These are phyloP conservation scores for Mythimna ferrago DNA, from an alignment of 2,888 invertebrate genomes.

Conservation along the genomic window DNA sequence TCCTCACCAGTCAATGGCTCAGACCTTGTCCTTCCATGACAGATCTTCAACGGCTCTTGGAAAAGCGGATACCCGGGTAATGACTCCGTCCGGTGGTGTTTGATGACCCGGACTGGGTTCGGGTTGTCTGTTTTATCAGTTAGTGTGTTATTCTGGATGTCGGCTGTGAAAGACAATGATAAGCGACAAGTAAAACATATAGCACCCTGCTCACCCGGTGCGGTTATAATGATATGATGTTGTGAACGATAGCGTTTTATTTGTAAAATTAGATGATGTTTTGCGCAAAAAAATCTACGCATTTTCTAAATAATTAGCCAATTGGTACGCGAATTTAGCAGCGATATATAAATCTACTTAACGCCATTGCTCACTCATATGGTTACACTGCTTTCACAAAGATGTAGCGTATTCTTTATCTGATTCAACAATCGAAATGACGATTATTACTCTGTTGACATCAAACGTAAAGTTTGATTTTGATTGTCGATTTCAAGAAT, in stretches of 20 bases:
- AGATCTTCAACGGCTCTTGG: slow-evolving; percentile 83
- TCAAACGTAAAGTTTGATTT: too few species aligned
- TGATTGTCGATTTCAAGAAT: slow-evolving; percentile 3
- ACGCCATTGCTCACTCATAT: slow-evolving; percentile 55
- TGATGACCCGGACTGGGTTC: slow-evolving; percentile 73
- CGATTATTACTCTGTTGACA: too few species aligned
- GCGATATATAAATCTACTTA: background rate
- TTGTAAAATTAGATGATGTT: slow-evolving; percentile 26
- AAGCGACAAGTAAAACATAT: slow-evolving; percentile 87
- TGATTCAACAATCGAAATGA: too few species aligned
- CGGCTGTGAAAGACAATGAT: slow-evolving; percentile 87
- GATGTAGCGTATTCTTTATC: slow-evolving; percentile 26
- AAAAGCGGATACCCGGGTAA: slow-evolving; percentile 82
- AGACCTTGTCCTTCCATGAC: slow-evolving; percentile 93
- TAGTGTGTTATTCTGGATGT: slow-evolving; percentile 88
- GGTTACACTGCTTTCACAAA: slow-evolving; percentile 47
- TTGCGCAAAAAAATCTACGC: background rate
- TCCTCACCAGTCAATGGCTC: slow-evolving; percentile 92
- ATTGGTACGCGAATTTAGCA: background rate
- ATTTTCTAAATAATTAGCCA: background rate
- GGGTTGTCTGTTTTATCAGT: slow-evolving; percentile 79
- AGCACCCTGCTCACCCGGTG: slow-evolving; percentile 85
- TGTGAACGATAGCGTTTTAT: slow-evolving; percentile 64
- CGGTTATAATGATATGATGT: slow-evolving; percentile 67
- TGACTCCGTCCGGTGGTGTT: slow-evolving; percentile 85